phyloP scores from a whole-genome alignment of 1,140 invertebrate genomes.

The Proctacanthus coquilletti region DNA sequence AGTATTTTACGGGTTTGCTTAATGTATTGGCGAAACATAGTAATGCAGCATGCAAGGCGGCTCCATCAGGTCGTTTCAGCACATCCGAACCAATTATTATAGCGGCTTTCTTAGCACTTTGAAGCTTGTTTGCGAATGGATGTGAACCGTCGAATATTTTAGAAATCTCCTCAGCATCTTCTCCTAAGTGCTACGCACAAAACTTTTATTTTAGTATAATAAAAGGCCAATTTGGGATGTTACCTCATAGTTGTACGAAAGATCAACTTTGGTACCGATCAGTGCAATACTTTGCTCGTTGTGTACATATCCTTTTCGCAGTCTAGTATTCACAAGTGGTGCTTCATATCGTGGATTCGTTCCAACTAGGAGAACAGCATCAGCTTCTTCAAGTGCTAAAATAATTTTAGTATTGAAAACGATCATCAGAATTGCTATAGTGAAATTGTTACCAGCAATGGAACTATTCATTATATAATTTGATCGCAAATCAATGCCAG shows the following conservation, averaged over 20 bases:
- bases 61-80: constrained; percentile 64
- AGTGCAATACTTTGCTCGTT: constrained; percentile 70
- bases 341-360: constrained; percentile 97
- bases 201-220: constrained; percentile 12
- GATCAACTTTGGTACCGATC: constrained; percentile 81
- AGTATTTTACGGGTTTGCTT: constrained; percentile 30
- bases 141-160: constrained; percentile 61
- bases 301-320: constrained; percentile 83
- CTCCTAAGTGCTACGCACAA: constrained; percentile 79
- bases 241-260: constrained; percentile 86
- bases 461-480: constrained; percentile 84
- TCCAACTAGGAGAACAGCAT: constrained; percentile 84
- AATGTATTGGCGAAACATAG: constrained; percentile 49
- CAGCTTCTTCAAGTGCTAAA: constrained; percentile 75
- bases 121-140: constrained; percentile 55
- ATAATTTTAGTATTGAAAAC: not conserved
- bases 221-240: constrained; percentile 8
- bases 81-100: constrained; percentile 82
- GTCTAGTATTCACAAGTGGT: constrained; percentile 88
- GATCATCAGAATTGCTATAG: not conserved
- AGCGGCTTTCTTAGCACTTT: constrained; percentile 72
- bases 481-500: constrained; percentile 77
- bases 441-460: constrained; percentile 47
- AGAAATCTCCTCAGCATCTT: constrained; percentile 52
- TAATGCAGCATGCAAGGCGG: constrained; percentile 55